phyloP scores from a whole-genome alignment of 2,797 vertebrate genomes.

The Amniataba percoides region DNA sequence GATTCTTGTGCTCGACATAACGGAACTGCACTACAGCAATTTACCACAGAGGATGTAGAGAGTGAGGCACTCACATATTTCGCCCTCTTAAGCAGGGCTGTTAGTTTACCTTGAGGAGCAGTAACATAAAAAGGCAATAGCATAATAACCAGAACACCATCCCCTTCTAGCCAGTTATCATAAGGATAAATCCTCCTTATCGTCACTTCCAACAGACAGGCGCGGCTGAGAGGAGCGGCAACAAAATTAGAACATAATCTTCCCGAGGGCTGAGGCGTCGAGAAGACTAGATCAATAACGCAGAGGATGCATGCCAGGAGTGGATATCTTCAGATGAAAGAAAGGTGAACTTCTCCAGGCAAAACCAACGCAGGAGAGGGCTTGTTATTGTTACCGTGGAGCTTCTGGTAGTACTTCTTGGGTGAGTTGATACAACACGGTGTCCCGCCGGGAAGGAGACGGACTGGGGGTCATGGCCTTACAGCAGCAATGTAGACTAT shows the following conservation, averaged over 20 bases:
- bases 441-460: constrained; percentile 28
- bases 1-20: constrained; percentile 34
- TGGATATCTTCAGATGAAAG: constrained; percentile 59
- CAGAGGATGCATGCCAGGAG: constrained; percentile 49
- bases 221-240: constrained; percentile 36
- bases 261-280: constrained; percentile 46
- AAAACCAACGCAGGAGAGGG: constrained; percentile 33
- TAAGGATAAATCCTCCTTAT: constrained; percentile 64
- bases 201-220: constrained; percentile 46
- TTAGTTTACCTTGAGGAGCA: constrained; percentile 63
- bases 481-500: constrained; percentile 6
- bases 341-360: constrained; percentile 56
- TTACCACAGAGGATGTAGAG: background rate
- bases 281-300: constrained; percentile 73
- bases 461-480: constrained; percentile 7
- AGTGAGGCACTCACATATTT: constrained; percentile 37
- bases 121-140: constrained; percentile 40
- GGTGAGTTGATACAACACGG: constrained; percentile 20
- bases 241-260: constrained; percentile 72
- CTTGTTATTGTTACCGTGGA: constrained; percentile 39
- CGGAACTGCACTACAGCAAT: constrained; percentile 16
- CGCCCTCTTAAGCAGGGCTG: constrained; percentile 44
- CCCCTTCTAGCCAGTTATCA: constrained; percentile 51
- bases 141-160: constrained; percentile 52
- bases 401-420: constrained; percentile 34